Evolutionary conservation across 2,888 invertebrate species (phyloP).

Genomic region (Cerceris ruficornis): DNA sequence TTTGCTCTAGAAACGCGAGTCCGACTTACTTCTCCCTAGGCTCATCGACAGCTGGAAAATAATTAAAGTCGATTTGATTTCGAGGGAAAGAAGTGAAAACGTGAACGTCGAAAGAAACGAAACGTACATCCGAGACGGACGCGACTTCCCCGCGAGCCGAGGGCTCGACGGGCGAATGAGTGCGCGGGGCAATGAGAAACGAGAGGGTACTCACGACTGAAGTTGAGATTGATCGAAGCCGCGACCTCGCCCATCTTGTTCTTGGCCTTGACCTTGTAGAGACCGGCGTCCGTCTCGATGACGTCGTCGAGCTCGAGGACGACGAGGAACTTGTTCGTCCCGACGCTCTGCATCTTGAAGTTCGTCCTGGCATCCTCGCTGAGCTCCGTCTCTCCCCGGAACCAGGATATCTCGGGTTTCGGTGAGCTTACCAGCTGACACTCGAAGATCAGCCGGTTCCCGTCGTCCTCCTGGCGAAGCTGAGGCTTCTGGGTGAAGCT

Average conservation of each 20-base stretch:
- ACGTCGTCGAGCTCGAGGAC: conserved; percentile 97
- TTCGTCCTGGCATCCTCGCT: conserved; percentile 92
- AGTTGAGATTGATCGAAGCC: conserved; percentile 98
- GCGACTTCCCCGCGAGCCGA: no score
- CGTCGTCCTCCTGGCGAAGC: conserved; percentile 97
- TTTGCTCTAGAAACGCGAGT: conserved; percentile 40
- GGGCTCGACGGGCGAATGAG: no score
- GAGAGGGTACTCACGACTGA: conserved; percentile 92
- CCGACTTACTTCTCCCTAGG: conserved; percentile 95
- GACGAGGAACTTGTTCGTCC: conserved; percentile 93
- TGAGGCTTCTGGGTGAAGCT: conserved; percentile 99
- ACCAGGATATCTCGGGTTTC: conserved; percentile 96
- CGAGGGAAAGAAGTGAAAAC: not conserved
- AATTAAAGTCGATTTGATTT: conserved; percentile 49
- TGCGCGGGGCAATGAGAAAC: not conserved
- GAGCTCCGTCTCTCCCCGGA: conserved; percentile 92
- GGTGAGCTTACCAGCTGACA: conserved; percentile 94
- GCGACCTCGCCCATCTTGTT: conserved; percentile 99
- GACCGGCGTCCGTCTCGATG: conserved; percentile 96
- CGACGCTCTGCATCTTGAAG: conserved; percentile 93
- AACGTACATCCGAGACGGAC: not conserved
- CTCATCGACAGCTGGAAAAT: conserved; percentile 95
- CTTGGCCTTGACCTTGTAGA: conserved; percentile 98
- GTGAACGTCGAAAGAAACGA: not conserved
- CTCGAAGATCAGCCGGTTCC: conserved; percentile 96